phyloP scores from a whole-genome alignment of 2,888 invertebrate genomes.

The Heliconius ismenius region DNA sequence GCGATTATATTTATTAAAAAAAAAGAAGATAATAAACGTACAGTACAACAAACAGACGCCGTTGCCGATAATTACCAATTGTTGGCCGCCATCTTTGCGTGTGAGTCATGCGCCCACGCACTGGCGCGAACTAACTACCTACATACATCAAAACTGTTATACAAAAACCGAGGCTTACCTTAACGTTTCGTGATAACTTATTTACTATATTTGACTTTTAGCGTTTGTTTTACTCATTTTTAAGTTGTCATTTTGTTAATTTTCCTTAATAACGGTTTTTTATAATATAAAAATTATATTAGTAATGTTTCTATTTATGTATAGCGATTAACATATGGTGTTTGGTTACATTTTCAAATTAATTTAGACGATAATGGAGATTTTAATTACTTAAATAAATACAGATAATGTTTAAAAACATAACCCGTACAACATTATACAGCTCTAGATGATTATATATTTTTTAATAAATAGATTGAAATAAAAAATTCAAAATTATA shows the following conservation, averaged over 20 bases:
- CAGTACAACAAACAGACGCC: conserved; percentile 44
- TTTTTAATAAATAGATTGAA: neutral
- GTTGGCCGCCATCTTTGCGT: conserved; percentile 65
- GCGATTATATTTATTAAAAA: conserved; percentile 33
- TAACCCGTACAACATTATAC: too few relatives aligned
- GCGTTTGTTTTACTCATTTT: neutral
- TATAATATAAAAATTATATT: neutral
- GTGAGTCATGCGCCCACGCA: conserved; percentile 69
- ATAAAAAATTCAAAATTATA: neutral
- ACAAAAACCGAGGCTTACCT: conserved; percentile 37
- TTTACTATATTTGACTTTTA: conserved; percentile 14
- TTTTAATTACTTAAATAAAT: too few relatives aligned
- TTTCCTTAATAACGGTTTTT: neutral
- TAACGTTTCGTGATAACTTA: conserved; percentile 23
- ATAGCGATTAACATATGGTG: neutral
- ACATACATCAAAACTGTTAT: conserved; percentile 37
- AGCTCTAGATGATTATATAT: too few relatives aligned
- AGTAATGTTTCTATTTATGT: neutral
- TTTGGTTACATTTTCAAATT: too few relatives aligned
- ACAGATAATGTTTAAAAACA: too few relatives aligned
- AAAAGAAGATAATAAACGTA: conserved; percentile 36
- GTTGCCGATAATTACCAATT: conserved; percentile 67
- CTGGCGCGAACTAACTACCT: conserved; percentile 45
- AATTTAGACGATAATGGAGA: too few relatives aligned
- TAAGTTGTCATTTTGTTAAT: neutral